Evolutionary conservation across 2,888 invertebrate genomes (phyloP), one percentile per base, ranked within the genome.

Genomic region (Xestia xanthographa): DNA sequence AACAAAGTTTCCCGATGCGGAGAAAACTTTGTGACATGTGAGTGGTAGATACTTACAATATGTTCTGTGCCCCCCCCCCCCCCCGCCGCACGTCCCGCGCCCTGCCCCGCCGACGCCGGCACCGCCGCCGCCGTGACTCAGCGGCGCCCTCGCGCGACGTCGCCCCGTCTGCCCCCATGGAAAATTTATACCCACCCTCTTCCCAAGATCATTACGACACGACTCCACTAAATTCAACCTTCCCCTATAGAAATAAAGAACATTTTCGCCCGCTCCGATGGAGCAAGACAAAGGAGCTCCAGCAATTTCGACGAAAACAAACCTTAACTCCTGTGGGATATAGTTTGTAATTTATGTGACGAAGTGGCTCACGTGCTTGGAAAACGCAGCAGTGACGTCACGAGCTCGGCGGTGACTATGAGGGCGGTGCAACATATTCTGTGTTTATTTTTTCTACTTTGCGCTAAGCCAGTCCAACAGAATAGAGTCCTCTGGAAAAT

Each of bases 21-120:
- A 95, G 96, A 95, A 95, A 96, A 96, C 96, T 96, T 96, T 95
- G 95, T 96, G 96, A 96, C 96, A 96, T 96, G 96, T 96, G 96
- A 96, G 96, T 93, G 93, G 95, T 95, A 93, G 94, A 94, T 96
- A 96, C 95, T 95, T 95, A 95, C 95, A 94, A 95, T 96, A 95
- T 96, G 94, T 95, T 94, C 91, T 87, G 91, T 87, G 88, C 90
- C 87, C 86, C 83, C 58, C 20, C 29, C 87, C 90, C 87, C 86
- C 83, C 58, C 20, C 29, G 29, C 58, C 88, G 86, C 85, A 80
- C 87, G 89, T 92, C 66, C 73, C 66, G 74, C 75, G 75, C 87
- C 85, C 79, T 83, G 75, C 85, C 85, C 89, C 92, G 89, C 89
- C 92, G 94, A 74, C 90, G 90, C 87, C 90, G 90, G 86, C 90